Evolutionary conservation across 1,140 invertebrate genomes (phyloP).

Genomic region (Vollenhovia emeryi): DNA sequence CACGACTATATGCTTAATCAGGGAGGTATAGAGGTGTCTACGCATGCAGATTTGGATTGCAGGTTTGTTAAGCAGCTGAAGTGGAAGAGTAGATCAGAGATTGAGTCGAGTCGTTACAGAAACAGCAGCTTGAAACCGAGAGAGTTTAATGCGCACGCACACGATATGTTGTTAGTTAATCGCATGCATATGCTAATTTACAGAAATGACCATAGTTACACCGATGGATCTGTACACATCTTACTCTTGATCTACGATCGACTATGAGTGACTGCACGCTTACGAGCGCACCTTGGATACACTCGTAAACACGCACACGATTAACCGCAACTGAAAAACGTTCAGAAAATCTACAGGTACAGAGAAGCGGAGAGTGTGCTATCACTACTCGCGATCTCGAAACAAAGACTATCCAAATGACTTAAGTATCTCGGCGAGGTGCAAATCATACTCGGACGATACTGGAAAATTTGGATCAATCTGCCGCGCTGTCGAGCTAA

Average conservation of each 20-base stretch:
- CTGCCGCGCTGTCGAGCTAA: background rate
- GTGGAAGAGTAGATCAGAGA: slow-evolving; percentile 13
- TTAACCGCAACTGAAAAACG: slow-evolving; percentile 10
- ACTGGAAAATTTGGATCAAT: slow-evolving; percentile 27
- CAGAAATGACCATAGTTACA: background rate
- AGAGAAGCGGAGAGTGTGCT: slow-evolving; percentile 6
- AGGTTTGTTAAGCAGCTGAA: slow-evolving; percentile 41
- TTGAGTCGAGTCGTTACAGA: slow-evolving; percentile 6
- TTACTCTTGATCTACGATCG: slow-evolving; percentile 11
- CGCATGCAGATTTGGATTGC: slow-evolving; percentile 33
- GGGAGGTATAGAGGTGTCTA: slow-evolving; percentile 17
- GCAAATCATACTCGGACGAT: background rate
- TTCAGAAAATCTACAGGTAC: slow-evolving; percentile 19
- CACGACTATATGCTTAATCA: background rate
- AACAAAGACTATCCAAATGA: slow-evolving; percentile 29
- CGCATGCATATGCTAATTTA: slow-evolving; percentile 25
- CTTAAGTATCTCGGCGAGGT: background rate
- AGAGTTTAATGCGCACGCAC: background rate
- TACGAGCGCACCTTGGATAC: background rate
- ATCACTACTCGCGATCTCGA: slow-evolving; percentile 32
- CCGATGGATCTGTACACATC: slow-evolving; percentile 44
- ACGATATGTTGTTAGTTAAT: background rate
- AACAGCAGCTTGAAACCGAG: slow-evolving; percentile 19
- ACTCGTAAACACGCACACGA: background rate
- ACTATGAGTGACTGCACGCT: background rate